Base-by-base conservation (phyloP, 2,797 vertebrate species). In the Gadopsis marmoratus region DNA sequence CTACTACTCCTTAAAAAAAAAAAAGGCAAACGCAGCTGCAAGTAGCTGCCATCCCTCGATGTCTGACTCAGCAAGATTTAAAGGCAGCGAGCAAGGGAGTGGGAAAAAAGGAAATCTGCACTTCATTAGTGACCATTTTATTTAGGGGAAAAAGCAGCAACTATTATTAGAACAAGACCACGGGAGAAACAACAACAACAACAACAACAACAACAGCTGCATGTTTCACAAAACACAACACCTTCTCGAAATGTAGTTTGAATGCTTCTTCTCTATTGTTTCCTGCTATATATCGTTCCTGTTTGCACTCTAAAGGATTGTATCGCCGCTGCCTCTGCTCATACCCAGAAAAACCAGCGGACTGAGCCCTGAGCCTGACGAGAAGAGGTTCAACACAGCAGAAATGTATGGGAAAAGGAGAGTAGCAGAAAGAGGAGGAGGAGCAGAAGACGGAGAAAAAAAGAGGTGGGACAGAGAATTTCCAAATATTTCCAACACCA, bases 101-200 rank as follows among this genome's bases (percentile, higher is more conserved):
- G 29, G 54, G 81, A 67, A 64, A 75, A 83, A 50, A 88, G 88
- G 85, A 91, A 90, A 89, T 86, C 84, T 94, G 93, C 33, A 64
- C 39, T 79, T 62, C 62, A 86, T 91, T 89, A 91, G 65, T 9
- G 63, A 45, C 8, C 5, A 14, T 80, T 80, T 77, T 60, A 71
- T 78, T 87, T 63, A 21, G 10, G 41, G 80, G 43, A 14, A 62
- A 64, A 78, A 62, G 60, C 47, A 48, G 66, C 59, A 63, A 61
- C 60, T 91, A 91, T 89, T 86, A 73, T 88, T 92, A 85, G 88
- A 83, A 43, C 56, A 63, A 63, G 45, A 54, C 16, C 11, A 19
- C 14, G 1, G 23, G 45, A 63, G 33, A 55, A 68, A 69, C 63
- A 68, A 58, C 61, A 78, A 66, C 62, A 78, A 66, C 62, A 76